Evolutionary conservation across 1,140 invertebrate species (phyloP).

Genomic region (Cyphomyrmex costatus): DNA sequence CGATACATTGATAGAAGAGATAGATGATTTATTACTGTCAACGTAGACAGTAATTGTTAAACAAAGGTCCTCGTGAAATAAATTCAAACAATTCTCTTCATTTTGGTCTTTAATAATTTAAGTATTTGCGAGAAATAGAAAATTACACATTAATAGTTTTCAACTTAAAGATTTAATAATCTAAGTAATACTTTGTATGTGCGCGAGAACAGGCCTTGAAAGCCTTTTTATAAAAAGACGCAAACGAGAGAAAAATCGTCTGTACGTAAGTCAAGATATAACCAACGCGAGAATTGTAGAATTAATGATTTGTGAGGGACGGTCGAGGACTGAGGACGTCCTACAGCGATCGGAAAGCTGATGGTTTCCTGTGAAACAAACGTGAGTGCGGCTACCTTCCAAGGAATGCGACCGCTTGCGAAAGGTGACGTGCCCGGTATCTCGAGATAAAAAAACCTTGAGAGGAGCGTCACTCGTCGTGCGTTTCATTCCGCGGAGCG

Average conservation of each 20-base stretch:
- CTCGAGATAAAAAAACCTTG: slow-evolving; percentile 4
- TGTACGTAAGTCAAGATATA: background rate
- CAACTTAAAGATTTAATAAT: background rate
- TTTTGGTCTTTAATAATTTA: background rate
- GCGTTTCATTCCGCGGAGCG: slow-evolving; percentile 33
- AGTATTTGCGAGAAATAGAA: background rate
- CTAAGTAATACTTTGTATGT: background rate
- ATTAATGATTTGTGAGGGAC: slow-evolving; percentile 25
- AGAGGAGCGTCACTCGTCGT: slow-evolving; percentile 10
- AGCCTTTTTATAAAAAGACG: background rate
- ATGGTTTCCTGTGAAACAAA: slow-evolving; percentile 24
- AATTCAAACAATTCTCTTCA: slow-evolving; percentile 15
- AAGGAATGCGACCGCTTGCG: slow-evolving; percentile 33
- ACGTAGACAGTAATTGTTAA: background rate
- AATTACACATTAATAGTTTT: background rate
- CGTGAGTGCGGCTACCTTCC: background rate
- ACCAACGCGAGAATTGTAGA: background rate
- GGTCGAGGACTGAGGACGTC: background rate
- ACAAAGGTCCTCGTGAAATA: background rate
- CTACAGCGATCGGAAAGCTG: slow-evolving; percentile 12
- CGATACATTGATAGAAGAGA: background rate
- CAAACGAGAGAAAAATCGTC: background rate
- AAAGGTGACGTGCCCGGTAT: slow-evolving; percentile 39
- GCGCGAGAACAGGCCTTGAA: background rate
- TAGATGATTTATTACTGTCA: background rate